Conservation (phyloP, 2,888 invertebrate species). For the Rotaria magnacalcarata region DNA sequence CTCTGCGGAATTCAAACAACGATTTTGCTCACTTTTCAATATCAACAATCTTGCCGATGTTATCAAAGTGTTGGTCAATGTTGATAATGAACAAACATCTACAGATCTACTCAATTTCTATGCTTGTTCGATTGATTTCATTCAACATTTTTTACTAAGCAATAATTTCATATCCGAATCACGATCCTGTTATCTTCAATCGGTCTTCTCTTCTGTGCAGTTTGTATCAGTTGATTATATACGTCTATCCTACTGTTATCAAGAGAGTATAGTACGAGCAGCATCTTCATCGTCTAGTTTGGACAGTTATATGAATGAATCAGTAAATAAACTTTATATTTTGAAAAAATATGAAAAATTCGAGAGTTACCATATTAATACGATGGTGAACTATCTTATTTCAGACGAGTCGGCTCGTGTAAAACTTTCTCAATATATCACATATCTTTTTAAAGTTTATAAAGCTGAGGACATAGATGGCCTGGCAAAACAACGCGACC, state of each 20-base stretch:
- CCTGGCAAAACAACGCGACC: too few relatives aligned
- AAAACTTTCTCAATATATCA: too few relatives aligned
- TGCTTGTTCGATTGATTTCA: neutral
- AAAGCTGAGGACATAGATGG: too few relatives aligned
- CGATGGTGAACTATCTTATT: too few relatives aligned
- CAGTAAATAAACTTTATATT: too few relatives aligned
- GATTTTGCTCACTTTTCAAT: neutral
- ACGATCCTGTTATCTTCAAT: neutral
- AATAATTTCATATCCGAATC: neutral
- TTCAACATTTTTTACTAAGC: neutral
- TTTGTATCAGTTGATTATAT: neutral
- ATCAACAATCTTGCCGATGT: neutral
- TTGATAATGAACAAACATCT: neutral
- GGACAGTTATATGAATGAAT: too few relatives aligned
- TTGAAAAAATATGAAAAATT: too few relatives aligned
- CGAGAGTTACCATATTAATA: too few relatives aligned
- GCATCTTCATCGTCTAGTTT: too few relatives aligned
- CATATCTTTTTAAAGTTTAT: too few relatives aligned
- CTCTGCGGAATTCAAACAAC: neutral
- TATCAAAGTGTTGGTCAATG: neutral
- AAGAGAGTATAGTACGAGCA: neutral
- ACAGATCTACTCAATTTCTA: neutral
- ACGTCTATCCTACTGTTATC: neutral
- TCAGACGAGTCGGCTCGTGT: too few relatives aligned
- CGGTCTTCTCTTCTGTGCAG: neutral